These are phyloP conservation scores for Acleris literana DNA, from an alignment of 2,888 invertebrate genomes.

Conservation along the genomic window DNA sequence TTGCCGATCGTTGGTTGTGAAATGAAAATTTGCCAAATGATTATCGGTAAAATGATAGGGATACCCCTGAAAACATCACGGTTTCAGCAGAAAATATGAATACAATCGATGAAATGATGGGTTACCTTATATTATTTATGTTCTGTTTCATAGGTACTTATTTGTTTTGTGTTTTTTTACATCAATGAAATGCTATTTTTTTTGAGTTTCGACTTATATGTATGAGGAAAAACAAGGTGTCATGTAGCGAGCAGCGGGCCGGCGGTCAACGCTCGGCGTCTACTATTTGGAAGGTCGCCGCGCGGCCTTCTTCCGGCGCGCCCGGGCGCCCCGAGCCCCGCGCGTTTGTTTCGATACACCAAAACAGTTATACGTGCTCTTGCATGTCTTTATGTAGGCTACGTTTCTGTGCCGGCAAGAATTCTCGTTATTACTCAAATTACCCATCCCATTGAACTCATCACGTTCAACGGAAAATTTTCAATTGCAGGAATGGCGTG, in stretches of 20 bases:
- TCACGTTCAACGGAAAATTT: slow-evolving; percentile 49
- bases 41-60: too few relatives aligned
- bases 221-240: slow-evolving; percentile 26
- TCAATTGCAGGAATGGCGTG: slow-evolving; percentile 58
- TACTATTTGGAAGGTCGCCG: slow-evolving; percentile 78
- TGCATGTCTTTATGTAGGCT: slow-evolving; percentile 77
- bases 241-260: slow-evolving; percentile 29
- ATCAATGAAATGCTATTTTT: background rate
- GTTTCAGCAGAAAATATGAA: too few relatives aligned
- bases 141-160: too few relatives aligned
- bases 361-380: slow-evolving; percentile 77
- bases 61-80: too few relatives aligned
- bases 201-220: background rate
- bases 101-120: too few relatives aligned
- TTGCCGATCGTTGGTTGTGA: too few relatives aligned
- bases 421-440: slow-evolving; percentile 64
- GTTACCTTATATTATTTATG: too few relatives aligned
- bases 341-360: slow-evolving; percentile 74
- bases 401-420: slow-evolving; percentile 75
- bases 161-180: background rate
- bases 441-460: slow-evolving; percentile 65
- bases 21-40: too few relatives aligned
- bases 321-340: slow-evolving; percentile 52
- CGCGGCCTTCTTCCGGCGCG: slow-evolving; percentile 77
- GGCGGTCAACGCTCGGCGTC: slow-evolving; percentile 74